Evolutionary conservation across 2,888 invertebrate species (phyloP).

Genomic region (Apoda limacodes): DNA sequence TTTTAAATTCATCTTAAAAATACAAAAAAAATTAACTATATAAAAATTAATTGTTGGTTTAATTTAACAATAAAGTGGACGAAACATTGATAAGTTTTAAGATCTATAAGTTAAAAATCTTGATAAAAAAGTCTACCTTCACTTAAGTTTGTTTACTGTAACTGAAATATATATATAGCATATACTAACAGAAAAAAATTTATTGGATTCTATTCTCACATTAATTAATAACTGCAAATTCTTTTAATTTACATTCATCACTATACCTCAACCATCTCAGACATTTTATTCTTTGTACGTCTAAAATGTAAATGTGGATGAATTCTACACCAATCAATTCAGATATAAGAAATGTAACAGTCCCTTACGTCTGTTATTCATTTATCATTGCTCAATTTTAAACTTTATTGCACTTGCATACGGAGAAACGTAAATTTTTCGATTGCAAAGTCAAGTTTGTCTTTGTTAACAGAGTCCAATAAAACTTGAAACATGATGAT

Average conservation of each 20-base stretch:
- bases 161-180: too few relatives aligned
- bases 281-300: slow-evolving; percentile 62
- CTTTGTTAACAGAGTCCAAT: slow-evolving; percentile 37
- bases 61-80: too few relatives aligned
- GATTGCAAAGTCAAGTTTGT: slow-evolving; percentile 27
- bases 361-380: too few relatives aligned
- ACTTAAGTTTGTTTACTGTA: too few relatives aligned
- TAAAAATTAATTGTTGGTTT: too few relatives aligned
- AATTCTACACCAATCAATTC: slow-evolving; percentile 55
- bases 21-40: too few relatives aligned
- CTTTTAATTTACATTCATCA: slow-evolving; percentile 49
- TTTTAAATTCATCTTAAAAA: too few relatives aligned
- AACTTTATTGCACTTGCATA: slow-evolving; percentile 28
- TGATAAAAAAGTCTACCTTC: too few relatives aligned
- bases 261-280: slow-evolving; percentile 53
- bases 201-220: too few relatives aligned
- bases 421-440: slow-evolving; percentile 23
- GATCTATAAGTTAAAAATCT: too few relatives aligned
- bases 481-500: slow-evolving; percentile 50
- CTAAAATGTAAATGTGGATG: slow-evolving; percentile 65
- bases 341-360: slow-evolving; percentile 21
- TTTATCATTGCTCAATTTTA: slow-evolving; percentile 22
- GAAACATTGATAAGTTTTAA: too few relatives aligned
- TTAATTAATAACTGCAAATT: slow-evolving; percentile 54
- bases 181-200: too few relatives aligned